These are phyloP conservation scores for Taeniopygia guttata DNA, from an alignment of 2,797 vertebrate genomes.

Conservation along the genomic window DNA sequence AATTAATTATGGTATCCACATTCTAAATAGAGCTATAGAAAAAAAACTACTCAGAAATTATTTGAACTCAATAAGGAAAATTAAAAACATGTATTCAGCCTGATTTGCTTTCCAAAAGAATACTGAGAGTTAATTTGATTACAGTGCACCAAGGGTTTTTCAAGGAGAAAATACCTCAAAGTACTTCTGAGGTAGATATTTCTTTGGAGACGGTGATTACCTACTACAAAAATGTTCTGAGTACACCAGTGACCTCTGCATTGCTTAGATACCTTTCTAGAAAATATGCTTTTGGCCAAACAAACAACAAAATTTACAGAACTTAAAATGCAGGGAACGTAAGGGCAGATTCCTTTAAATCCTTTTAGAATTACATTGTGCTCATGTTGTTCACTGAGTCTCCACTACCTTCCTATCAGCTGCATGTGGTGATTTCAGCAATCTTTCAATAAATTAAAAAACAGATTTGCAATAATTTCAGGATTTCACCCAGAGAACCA, in stretches of 20 bases:
- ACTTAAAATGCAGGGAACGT: background rate
- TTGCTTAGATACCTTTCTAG: background rate
- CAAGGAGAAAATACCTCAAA: background rate
- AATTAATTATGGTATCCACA: background rate
- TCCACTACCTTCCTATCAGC: background rate
- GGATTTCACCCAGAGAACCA: background rate
- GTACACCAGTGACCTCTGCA: background rate
- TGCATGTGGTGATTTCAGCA: background rate
- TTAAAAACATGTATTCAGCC: background rate
- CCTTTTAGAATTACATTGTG: rapidly evolving
- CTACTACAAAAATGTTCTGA: background rate
- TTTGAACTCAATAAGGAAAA: background rate
- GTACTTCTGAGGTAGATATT: background rate
- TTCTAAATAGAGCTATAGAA: background rate
- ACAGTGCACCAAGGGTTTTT: background rate
- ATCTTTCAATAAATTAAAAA: background rate
- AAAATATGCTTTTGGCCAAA: background rate
- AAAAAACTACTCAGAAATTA: background rate
- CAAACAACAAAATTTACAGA: background rate
- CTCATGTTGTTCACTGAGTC: rapidly evolving
- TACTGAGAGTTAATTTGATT: background rate
- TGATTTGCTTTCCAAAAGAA: background rate
- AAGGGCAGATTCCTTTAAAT: background rate
- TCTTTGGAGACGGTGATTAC: background rate
- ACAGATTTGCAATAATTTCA: background rate